Conservation (phyloP, 2,888 invertebrate species). For the Eurytoma adleriae region DNA sequence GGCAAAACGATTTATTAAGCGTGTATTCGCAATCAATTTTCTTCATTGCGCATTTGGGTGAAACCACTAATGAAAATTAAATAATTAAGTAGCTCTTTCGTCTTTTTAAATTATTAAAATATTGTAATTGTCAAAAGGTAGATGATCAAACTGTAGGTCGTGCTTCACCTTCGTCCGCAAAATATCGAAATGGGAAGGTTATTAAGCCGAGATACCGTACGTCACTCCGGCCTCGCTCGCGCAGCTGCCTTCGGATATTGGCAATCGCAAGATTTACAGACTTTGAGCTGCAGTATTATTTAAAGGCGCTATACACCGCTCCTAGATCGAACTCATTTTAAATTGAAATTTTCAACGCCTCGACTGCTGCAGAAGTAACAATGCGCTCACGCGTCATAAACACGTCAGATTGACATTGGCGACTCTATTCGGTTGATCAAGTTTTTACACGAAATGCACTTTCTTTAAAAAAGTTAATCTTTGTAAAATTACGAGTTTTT, state of each 20-base stretch:
- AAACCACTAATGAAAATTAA: too few relatives aligned
- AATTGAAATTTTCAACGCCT: constrained; percentile 15
- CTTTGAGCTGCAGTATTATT: not conserved
- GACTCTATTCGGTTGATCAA: too few relatives aligned
- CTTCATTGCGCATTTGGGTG: not conserved
- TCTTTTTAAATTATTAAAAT: too few relatives aligned
- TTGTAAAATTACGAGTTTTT: too few relatives aligned
- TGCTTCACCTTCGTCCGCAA: too few relatives aligned
- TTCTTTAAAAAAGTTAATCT: too few relatives aligned
- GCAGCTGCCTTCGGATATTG: not conserved
- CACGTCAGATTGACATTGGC: too few relatives aligned
- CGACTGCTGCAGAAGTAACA: not conserved
- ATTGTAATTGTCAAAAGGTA: too few relatives aligned
- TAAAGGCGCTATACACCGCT: not conserved
- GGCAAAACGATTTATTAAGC: not conserved
- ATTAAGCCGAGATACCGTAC: not conserved
- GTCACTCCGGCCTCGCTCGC: not conserved
- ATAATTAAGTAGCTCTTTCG: too few relatives aligned
- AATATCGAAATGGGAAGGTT: too few relatives aligned
- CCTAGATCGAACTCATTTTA: not conserved
- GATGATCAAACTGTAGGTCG: too few relatives aligned
- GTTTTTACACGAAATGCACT: too few relatives aligned
- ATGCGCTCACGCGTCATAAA: not conserved
- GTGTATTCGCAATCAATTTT: not conserved
- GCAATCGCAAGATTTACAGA: constrained; percentile 10